Evolutionary conservation across 2,113 vertebrate genomes (phyloP), one percentile per base, ranked within the genome.

Genomic region (Oncorhynchus tshawytscha): DNA sequence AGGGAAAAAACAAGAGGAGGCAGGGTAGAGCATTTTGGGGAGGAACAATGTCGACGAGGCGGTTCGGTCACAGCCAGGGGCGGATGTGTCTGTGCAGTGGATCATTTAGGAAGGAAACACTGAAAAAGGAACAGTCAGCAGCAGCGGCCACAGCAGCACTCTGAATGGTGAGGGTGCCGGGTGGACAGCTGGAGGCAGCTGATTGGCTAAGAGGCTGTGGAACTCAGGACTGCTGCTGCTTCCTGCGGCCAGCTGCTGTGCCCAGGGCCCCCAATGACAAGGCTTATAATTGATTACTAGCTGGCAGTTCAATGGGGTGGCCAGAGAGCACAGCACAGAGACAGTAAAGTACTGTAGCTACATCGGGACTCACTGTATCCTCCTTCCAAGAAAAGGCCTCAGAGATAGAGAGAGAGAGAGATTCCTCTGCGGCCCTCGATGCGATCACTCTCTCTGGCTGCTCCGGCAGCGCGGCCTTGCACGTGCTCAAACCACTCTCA

Each of bases 261-360:
- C 90, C 92, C 87, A 88, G 94, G 92, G 89, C 88, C 89, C 86
- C 90, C 93, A 95, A 93, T 94, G 94, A 95, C 94, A 95, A 93
- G 92, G 93, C 92, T 92, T 93, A 94, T 93, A 95, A 96, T 95
- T 95, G 94, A 96, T 95, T 92, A 94, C 86, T 93, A 89, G 92
- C 85, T 90, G 92, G 92, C 89, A 85, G 87, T 91, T 95, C 92
- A 90, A 88, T 88, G 86, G 91, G 90, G 89, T 86, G 92, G 93
- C 93, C 86, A 88, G 92, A 92, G 85, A 75, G 86, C 72, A 77
- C 54, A 73, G 88, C 85, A 85, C 87, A 91, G 84, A 82, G 65
- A 84, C 54, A 74, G 87, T 85, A 78, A 88, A 81, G 82, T 81
- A 77, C 78, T 87, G 85, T 89, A 88, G 88, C 91, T 27, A 67